Evolutionary conservation across 2,797 vertebrate species (phyloP).

Genomic region (Taenioides sp.): DNA sequence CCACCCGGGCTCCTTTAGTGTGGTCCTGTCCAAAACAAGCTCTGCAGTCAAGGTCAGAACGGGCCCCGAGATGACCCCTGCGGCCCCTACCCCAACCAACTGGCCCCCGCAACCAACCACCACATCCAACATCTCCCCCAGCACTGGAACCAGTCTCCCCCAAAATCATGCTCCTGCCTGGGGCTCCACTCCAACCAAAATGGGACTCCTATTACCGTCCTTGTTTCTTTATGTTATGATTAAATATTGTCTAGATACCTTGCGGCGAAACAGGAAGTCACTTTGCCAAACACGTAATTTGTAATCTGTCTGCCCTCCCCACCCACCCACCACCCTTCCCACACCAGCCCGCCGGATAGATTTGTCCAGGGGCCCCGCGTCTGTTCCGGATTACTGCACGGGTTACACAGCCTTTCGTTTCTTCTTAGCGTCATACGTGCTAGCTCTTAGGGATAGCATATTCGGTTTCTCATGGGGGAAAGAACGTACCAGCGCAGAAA

Average conservation of each 20-base stretch:
- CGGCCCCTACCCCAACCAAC: slow-evolving; percentile 26
- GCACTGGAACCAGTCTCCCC: slow-evolving; percentile 43
- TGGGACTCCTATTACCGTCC: slow-evolving; percentile 27
- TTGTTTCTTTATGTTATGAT: slow-evolving; percentile 79
- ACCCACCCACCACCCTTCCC: slow-evolving; percentile 22
- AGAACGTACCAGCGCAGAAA: slow-evolving; percentile 73
- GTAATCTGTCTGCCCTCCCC: slow-evolving; percentile 80
- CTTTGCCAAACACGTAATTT: slow-evolving; percentile 80
- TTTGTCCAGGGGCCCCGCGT: slow-evolving; percentile 83
- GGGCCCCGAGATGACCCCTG: slow-evolving; percentile 54
- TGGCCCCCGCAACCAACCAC: slow-evolving; percentile 29
- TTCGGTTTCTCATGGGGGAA: slow-evolving; percentile 71
- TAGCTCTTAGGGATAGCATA: slow-evolving; percentile 73
- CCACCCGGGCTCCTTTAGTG: not conserved
- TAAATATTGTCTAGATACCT: slow-evolving; percentile 80
- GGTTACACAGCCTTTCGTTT: slow-evolving; percentile 74
- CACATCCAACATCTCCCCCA: slow-evolving; percentile 41
- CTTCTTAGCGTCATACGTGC: slow-evolving; percentile 75
- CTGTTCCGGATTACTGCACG: slow-evolving; percentile 85
- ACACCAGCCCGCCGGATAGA: slow-evolving; percentile 68
- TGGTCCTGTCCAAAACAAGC: not conserved
- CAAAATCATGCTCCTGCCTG: slow-evolving; percentile 37
- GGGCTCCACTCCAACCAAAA: slow-evolving; percentile 16
- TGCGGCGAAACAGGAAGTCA: slow-evolving; percentile 80
- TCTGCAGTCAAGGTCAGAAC: slow-evolving; percentile 45